These are phyloP conservation scores for Conomelus anceps DNA, from an alignment of 2,888 invertebrate genomes.

Conservation along the genomic window DNA sequence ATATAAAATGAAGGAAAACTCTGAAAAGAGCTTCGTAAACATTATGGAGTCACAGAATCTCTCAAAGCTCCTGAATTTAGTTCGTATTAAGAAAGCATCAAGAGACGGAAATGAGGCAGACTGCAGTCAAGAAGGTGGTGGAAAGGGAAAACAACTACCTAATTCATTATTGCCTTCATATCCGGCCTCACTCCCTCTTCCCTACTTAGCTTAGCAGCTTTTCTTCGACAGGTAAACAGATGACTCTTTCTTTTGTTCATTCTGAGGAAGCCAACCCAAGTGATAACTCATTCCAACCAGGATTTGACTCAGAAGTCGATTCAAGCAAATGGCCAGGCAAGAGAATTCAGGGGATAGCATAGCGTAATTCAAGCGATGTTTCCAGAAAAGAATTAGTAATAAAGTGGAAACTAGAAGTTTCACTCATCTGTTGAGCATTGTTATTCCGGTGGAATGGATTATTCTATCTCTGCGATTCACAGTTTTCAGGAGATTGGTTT, in stretches of 20 bases:
- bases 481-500: no score
- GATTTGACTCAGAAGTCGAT: background rate
- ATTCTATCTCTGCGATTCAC: no score
- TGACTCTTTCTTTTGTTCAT: background rate
- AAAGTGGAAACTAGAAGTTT: no score
- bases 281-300: background rate
- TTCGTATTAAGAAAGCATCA: background rate
- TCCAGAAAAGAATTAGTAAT: background rate
- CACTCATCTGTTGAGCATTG: no score
- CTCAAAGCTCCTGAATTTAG: background rate
- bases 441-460: no score
- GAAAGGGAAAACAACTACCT: background rate
- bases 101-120: background rate
- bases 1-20: no score
- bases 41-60: background rate
- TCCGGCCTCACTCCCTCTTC: background rate
- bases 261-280: background rate
- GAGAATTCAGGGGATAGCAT: background rate
- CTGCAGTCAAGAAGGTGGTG: background rate
- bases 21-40: background rate
- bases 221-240: background rate
- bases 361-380: background rate
- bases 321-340: background rate
- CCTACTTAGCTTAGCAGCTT: background rate
- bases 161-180: background rate